Evolutionary conservation across 2,888 invertebrate genomes (phyloP).

Genomic region (Tolmerus cingulatus): DNA sequence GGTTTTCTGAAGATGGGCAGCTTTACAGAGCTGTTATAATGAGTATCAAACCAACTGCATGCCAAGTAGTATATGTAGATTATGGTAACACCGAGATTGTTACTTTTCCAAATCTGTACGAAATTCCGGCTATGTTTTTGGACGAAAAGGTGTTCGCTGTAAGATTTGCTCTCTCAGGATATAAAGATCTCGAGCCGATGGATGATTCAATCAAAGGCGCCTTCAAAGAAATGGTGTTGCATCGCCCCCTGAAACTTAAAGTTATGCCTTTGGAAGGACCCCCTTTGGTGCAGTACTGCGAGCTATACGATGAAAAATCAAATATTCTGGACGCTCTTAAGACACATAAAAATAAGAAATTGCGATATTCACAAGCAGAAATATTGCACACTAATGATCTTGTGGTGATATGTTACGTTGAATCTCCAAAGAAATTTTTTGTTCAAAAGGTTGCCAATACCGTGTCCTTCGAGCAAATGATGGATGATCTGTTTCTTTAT

Average conservation of each 20-base stretch:
- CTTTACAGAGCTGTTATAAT: slow-evolving; percentile 81
- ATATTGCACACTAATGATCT: slow-evolving; percentile 56
- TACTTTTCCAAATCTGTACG: slow-evolving; percentile 74
- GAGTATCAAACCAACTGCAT: slow-evolving; percentile 74
- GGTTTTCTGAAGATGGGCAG: slow-evolving; percentile 73
- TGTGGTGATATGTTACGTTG: slow-evolving; percentile 61
- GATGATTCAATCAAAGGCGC: slow-evolving; percentile 71
- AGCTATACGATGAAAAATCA: slow-evolving; percentile 69
- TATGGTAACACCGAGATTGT: slow-evolving; percentile 81
- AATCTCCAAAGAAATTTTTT: slow-evolving; percentile 75
- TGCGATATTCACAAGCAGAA: slow-evolving; percentile 57
- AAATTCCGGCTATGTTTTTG: slow-evolving; percentile 77
- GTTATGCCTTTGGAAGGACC: slow-evolving; percentile 76
- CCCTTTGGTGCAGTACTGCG: slow-evolving; percentile 78
- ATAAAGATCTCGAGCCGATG: slow-evolving; percentile 69
- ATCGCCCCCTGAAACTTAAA: slow-evolving; percentile 70
- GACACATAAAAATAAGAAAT: slow-evolving; percentile 54
- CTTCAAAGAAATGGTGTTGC: slow-evolving; percentile 74
- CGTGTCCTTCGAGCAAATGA: slow-evolving; percentile 70
- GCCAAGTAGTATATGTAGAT: slow-evolving; percentile 82
- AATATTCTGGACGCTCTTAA: slow-evolving; percentile 70
- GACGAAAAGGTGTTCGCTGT: slow-evolving; percentile 78
- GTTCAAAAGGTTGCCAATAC: slow-evolving; percentile 73
- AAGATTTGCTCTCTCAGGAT: slow-evolving; percentile 75
- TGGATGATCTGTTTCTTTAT: slow-evolving; percentile 71